Evolutionary conservation across 2,888 invertebrate species (phyloP).

Genomic region (Hydropsyche betteni): DNA sequence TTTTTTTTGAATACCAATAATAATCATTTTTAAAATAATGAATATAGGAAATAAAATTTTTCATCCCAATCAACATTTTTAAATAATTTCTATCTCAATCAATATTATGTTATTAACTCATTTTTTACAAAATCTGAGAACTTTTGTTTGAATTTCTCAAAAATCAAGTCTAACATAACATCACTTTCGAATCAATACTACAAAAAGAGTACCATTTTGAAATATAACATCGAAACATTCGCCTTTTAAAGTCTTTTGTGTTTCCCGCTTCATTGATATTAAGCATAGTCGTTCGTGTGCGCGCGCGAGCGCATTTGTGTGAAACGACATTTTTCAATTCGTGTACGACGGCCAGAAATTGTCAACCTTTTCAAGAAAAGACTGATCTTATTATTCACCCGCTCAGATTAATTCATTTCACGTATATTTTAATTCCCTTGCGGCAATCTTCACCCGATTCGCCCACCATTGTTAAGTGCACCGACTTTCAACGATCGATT

Average conservation of each 20-base stretch:
- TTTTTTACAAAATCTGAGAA: no score
- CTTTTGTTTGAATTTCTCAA: no score
- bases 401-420: not conserved
- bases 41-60: no score
- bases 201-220: not conserved
- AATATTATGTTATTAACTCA: no score
- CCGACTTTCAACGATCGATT: no score
- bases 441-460: not conserved
- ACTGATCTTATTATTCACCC: not conserved
- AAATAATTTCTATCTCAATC: no score
- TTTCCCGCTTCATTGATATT: constrained; percentile 38
- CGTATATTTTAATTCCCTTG: no score
- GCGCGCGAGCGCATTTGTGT: constrained; percentile 30
- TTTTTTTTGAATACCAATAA: no score
- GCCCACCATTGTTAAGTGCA: not conserved
- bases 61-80: no score
- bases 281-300: constrained; percentile 33
- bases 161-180: no score
- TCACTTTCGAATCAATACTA: not conserved
- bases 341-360: not conserved
- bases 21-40: no score
- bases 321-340: constrained; percentile 38
- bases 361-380: constrained; percentile 8
- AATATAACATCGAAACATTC: not conserved
- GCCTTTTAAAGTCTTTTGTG: constrained; percentile 36